A percentile compares a stretch with the other conserved stretches of the same genome.
Conservation (phyloP, 2,113 vertebrate genomes). For the Crotalus horridus region DNA sequence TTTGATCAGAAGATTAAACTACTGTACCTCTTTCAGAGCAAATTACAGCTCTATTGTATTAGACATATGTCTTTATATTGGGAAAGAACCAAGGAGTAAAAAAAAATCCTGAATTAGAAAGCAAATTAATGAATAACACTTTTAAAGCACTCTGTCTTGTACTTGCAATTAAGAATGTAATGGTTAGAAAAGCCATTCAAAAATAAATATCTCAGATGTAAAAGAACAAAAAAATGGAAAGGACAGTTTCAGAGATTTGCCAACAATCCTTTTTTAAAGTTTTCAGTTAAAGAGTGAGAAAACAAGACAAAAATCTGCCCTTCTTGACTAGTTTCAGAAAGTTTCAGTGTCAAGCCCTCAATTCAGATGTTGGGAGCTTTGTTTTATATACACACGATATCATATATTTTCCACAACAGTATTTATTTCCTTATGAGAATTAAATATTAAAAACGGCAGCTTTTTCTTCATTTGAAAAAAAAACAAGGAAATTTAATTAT, state of each 20-base stretch:
- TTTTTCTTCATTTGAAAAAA: slow-evolving; percentile 5
- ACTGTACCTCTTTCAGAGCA: not conserved
- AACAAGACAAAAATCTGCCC: slow-evolving; percentile 23
- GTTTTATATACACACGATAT: slow-evolving; percentile 7
- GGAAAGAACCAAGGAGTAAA: not conserved
- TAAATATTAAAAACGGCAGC: slow-evolving; percentile 5
- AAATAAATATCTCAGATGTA: slow-evolving; percentile 30
- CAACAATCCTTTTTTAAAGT: slow-evolving; percentile 1
- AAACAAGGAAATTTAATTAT: slow-evolving; percentile 16
- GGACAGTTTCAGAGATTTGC: slow-evolving; percentile 37
- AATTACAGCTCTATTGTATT: not conserved
- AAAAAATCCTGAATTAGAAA: slow-evolving; percentile 14
- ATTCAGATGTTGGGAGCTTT: slow-evolving; percentile 60
- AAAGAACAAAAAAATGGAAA: slow-evolving; percentile 48
- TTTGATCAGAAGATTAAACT: slow-evolving; percentile 13
- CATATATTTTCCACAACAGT: not conserved
- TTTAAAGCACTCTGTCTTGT: not conserved
- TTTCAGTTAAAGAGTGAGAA: slow-evolving; percentile 44
- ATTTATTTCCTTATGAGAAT: slow-evolving; percentile 41
- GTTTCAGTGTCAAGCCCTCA: slow-evolving; percentile 50
- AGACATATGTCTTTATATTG: not conserved
- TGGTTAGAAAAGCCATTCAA: not conserved
- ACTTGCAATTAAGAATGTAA: not conserved
- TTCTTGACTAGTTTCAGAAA: slow-evolving; percentile 60
- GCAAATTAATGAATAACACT: not conserved